Conservation (phyloP, 2,888 invertebrate genomes). For the Drosophila helvetica region DNA sequence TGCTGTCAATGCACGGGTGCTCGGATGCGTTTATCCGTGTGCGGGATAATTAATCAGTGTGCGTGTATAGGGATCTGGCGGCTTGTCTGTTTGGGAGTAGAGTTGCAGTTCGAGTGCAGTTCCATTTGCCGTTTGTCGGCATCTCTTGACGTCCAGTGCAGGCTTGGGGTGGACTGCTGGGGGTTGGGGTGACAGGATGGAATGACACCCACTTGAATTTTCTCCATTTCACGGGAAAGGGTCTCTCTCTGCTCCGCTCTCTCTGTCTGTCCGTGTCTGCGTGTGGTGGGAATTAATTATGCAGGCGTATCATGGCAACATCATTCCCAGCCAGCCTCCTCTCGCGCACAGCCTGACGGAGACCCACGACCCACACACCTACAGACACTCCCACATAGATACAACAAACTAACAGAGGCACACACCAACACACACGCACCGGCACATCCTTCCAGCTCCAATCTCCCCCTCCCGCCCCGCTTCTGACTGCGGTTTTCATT, state of each 20-base stretch:
- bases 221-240: background rate
- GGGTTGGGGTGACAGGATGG: slow-evolving; percentile 13
- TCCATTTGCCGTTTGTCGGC: slow-evolving; percentile 72
- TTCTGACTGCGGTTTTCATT: slow-evolving; percentile 71
- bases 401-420: background rate
- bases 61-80: slow-evolving; percentile 5
- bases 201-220: slow-evolving; percentile 52
- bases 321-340: slow-evolving; percentile 33
- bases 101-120: slow-evolving; percentile 70
- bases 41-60: slow-evolving; percentile 17
- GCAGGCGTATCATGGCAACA: slow-evolving; percentile 76
- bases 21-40: background rate
- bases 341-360: background rate
- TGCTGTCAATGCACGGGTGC: slow-evolving; percentile 23
- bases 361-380: slow-evolving; percentile 6
- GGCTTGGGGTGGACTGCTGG: background rate
- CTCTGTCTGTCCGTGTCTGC: slow-evolving; percentile 22
- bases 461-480: background rate
- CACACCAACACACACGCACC: slow-evolving; percentile 4
- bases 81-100: slow-evolving; percentile 15
- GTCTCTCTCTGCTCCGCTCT: background rate
- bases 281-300: slow-evolving; percentile 69
- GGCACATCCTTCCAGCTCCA: slow-evolving; percentile 23
- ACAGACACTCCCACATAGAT: background rate
- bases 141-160: slow-evolving; percentile 39